These are phyloP conservation scores for Heliconius ethilla DNA, from an alignment of 2,888 invertebrate species.

Conservation along the genomic window DNA sequence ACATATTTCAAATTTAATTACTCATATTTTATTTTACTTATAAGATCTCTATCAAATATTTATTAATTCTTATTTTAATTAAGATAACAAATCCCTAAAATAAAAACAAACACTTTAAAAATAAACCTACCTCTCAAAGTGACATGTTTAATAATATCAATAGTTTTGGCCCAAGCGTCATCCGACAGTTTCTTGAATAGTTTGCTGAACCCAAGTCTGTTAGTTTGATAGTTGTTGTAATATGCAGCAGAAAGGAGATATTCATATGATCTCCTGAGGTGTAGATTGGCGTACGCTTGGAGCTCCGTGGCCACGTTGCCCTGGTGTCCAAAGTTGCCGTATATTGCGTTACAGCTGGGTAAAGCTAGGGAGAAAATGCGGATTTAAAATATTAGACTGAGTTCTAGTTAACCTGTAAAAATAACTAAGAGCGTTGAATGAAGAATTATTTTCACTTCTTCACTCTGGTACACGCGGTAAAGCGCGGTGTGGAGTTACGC, in stretches of 20 bases:
- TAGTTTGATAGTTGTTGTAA: constrained; percentile 88
- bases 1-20: no score
- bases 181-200: constrained; percentile 89
- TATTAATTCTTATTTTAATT: no score
- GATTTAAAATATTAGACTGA: neutral
- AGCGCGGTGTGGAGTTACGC: no score
- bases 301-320: constrained; percentile 68
- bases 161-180: constrained; percentile 86
- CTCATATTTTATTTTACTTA: no score
- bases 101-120: neutral
- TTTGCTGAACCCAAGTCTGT: constrained; percentile 88
- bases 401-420: neutral
- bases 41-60: no score
- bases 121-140: constrained; percentile 83
- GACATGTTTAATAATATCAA: constrained; percentile 89
- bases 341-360: constrained; percentile 84
- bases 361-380: constrained; percentile 56
- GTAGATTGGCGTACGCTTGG: constrained; percentile 83
- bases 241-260: constrained; percentile 88
- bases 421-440: no score
- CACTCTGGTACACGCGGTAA: no score
- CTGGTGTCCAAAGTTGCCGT: constrained; percentile 82
- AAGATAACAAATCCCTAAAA: no score
- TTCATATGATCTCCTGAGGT: constrained; percentile 88
- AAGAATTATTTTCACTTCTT: no score